A percentile compares a stretch with the other conserved stretches of the same genome.
phyloP scores from a whole-genome alignment of 2,888 invertebrate species.

The Ellobium chinense region DNA sequence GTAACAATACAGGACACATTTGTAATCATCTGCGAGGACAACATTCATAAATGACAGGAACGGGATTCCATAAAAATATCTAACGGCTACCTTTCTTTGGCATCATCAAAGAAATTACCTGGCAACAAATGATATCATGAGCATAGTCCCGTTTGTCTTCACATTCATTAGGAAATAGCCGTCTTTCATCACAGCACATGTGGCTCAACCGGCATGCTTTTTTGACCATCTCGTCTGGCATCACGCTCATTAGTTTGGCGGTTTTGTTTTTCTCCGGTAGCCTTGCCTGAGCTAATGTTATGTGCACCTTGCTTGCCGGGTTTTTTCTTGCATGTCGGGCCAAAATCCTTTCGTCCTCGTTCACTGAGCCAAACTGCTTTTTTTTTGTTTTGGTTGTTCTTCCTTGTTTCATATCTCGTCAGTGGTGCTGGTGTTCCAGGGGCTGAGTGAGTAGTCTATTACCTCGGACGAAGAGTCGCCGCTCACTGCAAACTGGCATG shows the following conservation, averaged over 20 bases:
- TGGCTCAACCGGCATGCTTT: neutral
- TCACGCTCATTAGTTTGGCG: neutral
- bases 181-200: constrained; percentile 2
- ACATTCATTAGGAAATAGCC: constrained; percentile 9
- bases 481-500: too few relatives aligned
- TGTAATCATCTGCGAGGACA: too few relatives aligned
- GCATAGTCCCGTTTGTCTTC: neutral
- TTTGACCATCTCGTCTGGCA: neutral
- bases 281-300: neutral
- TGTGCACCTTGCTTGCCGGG: neutral
- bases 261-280: neutral
- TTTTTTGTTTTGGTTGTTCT: neutral
- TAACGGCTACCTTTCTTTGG: too few relatives aligned
- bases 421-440: neutral
- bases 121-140: neutral
- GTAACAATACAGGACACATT: too few relatives aligned
- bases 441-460: too few relatives aligned
- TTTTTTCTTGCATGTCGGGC: neutral
- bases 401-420: neutral
- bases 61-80: too few relatives aligned
- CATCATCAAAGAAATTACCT: neutral
- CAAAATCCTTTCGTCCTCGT: neutral
- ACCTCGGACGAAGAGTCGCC: too few relatives aligned
- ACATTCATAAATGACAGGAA: too few relatives aligned
- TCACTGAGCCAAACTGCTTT: neutral